Conservation (phyloP, 2,888 invertebrate species). For the Ophonus ardosiacus region DNA sequence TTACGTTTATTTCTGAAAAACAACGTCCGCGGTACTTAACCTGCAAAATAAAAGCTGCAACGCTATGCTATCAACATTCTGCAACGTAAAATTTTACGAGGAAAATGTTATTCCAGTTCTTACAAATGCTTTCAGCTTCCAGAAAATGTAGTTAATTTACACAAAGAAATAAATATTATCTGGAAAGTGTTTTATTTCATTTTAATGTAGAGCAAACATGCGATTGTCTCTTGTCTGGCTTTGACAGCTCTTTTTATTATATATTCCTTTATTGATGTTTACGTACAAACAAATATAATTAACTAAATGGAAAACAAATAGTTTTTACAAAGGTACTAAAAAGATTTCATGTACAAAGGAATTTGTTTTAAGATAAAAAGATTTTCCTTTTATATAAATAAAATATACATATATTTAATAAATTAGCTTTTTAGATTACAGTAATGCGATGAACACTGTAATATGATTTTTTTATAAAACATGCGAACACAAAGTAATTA, state of each 20-base stretch:
- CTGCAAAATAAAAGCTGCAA: neutral
- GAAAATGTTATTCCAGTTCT: neutral
- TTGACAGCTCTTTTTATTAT: neutral
- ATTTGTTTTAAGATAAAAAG: no score
- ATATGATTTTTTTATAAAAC: no score
- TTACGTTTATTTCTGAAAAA: constrained; percentile 9
- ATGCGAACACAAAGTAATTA: no score
- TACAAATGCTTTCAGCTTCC: neutral
- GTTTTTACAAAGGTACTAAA: no score
- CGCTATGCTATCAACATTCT: neutral
- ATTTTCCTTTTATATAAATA: no score
- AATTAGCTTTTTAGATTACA: no score
- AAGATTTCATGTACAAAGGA: no score
- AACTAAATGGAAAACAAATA: neutral
- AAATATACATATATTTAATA: no score
- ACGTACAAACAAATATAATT: neutral
- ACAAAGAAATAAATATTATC: neutral
- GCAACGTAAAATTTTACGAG: neutral
- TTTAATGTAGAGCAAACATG: neutral
- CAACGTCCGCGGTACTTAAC: neutral
- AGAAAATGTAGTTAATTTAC: neutral
- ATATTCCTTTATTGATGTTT: neutral
- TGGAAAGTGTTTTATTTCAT: neutral
- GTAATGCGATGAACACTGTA: no score
- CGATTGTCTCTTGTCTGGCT: neutral